Conservation (phyloP, 2,888 invertebrate genomes). For the Lycaena phlaeas region DNA sequence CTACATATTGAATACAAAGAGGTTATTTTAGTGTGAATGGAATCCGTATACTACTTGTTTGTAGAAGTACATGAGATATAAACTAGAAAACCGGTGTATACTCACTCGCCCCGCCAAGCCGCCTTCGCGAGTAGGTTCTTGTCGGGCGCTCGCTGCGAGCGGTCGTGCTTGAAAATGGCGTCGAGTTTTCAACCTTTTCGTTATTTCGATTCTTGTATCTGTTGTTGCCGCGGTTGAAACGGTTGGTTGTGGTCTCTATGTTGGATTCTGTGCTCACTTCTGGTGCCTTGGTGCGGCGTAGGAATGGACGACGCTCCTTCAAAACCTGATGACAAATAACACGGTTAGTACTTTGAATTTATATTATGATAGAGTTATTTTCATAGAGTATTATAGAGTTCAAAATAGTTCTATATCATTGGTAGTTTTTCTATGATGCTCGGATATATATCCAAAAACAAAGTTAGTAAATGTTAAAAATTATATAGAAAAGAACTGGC, state of each 20-base stretch:
- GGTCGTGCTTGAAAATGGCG: constrained; percentile 44
- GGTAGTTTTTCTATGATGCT: too few species aligned
- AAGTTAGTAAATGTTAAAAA: too few species aligned
- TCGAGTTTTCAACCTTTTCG: constrained; percentile 33
- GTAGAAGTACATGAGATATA: too few species aligned
- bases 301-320: constrained; percentile 44
- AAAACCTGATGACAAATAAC: constrained; percentile 37
- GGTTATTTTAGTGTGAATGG: too few species aligned
- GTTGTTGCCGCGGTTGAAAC: constrained; percentile 35
- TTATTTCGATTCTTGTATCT: constrained; percentile 34
- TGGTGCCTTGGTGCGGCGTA: constrained; percentile 54
- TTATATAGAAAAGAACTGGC: too few species aligned
- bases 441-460: too few species aligned
- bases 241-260: constrained; percentile 41
- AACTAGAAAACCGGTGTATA: too few species aligned
- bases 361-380: not conserved
- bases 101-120: constrained; percentile 54
- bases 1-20: not conserved
- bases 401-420: too few species aligned
- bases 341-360: constrained; percentile 27
- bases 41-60: too few species aligned
- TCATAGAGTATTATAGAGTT: not conserved
- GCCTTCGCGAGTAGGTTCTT: constrained; percentile 49
- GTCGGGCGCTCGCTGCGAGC: constrained; percentile 51
- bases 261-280: constrained; percentile 31